Evolutionary conservation across 2,797 vertebrate species (phyloP), one percentile per base, ranked within the genome.

Genomic region (Peromyscus melanophrys): DNA sequence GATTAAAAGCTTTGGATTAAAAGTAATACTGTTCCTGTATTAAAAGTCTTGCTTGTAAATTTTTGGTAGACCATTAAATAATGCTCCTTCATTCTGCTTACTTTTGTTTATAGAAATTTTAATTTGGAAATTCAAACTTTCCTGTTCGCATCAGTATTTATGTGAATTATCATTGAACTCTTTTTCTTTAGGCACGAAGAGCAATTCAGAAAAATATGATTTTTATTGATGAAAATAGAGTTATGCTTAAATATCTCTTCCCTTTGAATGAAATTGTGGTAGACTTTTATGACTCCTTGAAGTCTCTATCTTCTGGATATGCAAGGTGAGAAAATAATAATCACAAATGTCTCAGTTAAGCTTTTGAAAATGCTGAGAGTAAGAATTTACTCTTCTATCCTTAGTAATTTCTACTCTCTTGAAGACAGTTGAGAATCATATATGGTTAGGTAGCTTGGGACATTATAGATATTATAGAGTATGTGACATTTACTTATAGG

Each of bases 201-300:
- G 99, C 98, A 52, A 63, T 99, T 97, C 99, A 99, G 99, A 99
- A 99, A 98, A 99, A 99, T 98, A 99, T 99, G 99, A 43, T 99
- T 76, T 99, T 99, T 98, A 99, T 99, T 73, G 99, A 99, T 96
- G 99, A 99, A 69, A 99, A 99, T 75, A 99, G 99, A 55, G 99
- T 99, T 95, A 99, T 99, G 99, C 99, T 99, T 98, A 99, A 99
- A 97, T 99, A 99, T 96, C 98, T 99, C 92, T 99, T 99, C 87
- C 99, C 99, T 86, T 98, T 99, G 76, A 99, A 99, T 98, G 99
- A 99, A 99, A 99, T 99, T 4, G 99, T 99, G 52, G 99, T 99
- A 89, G 99, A 99, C 98, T 99, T 99, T 98, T 99, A 99, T 40
- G 99, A 99, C 97, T 98, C 98, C 75, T 99, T 99, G 29, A 99